These are phyloP conservation scores for Spermophilus dauricus DNA, from an alignment of 2,113 vertebrate genomes.

Conservation along the genomic window DNA sequence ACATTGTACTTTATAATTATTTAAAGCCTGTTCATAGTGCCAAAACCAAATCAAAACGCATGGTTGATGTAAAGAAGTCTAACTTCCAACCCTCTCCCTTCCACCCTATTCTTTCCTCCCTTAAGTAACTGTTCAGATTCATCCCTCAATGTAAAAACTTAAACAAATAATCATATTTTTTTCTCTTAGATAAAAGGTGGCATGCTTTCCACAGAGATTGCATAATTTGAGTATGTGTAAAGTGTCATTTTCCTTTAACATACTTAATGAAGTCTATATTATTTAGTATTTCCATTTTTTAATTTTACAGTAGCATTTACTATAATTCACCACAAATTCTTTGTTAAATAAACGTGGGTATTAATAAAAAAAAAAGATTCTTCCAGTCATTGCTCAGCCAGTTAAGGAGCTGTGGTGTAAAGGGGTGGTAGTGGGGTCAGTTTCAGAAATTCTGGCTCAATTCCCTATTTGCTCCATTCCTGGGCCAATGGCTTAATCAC, in stretches of 20 bases:
- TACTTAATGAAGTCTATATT: not conserved
- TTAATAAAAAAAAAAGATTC: not conserved
- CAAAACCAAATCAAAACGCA: not conserved
- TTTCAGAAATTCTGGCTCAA: not conserved
- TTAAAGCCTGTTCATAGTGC: not conserved
- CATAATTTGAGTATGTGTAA: not conserved
- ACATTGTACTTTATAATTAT: not conserved
- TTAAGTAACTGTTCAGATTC: not conserved
- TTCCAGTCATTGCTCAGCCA: not conserved
- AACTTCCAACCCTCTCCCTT: not conserved
- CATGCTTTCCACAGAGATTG: not conserved
- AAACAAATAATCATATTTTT: not conserved
- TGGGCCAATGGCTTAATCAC: not conserved
- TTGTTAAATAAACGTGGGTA: conserved; percentile 10
- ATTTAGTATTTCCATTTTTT: not conserved
- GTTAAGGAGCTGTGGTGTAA: not conserved
- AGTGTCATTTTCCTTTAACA: not conserved
- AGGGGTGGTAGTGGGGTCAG: no score
- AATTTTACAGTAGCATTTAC: not conserved
- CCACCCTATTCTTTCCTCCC: not conserved
- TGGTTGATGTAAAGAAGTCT: not conserved
- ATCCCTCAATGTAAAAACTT: not conserved
- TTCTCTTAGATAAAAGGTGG: not conserved
- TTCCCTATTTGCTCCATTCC: not conserved
- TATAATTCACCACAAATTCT: not conserved